These are phyloP conservation scores for Diabrotica balteata DNA, from an alignment of 2,888 invertebrate genomes.

Conservation along the genomic window DNA sequence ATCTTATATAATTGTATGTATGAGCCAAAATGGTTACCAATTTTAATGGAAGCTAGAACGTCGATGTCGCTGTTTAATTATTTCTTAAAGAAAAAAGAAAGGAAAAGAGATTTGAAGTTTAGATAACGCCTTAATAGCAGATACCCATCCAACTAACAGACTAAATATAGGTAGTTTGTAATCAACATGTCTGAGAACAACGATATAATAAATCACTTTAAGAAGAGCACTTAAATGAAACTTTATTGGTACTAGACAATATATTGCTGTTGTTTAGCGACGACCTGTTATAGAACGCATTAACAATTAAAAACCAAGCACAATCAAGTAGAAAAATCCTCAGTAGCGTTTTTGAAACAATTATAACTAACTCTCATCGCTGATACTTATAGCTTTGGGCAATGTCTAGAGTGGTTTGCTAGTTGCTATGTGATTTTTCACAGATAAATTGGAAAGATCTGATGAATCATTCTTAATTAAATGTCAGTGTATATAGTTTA, in stretches of 20 bases:
- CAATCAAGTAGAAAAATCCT: neutral
- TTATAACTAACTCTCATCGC: too few species aligned
- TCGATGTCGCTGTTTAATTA: too few species aligned
- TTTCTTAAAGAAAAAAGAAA: too few species aligned
- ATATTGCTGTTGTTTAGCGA: neutral
- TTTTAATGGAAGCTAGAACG: too few species aligned
- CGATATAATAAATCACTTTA: slow-evolving; percentile 18
- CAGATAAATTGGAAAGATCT: neutral
- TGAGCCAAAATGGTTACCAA: too few species aligned
- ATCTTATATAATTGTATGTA: too few species aligned
- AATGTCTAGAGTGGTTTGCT: slow-evolving; percentile 3
- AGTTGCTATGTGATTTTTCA: neutral
- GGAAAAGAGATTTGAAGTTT: too few species aligned
- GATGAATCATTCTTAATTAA: slow-evolving; percentile 1
- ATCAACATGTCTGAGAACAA: neutral
- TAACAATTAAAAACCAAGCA: slow-evolving; percentile 13
- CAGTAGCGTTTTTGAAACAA: neutral
- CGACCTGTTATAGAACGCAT: slow-evolving; percentile 11
- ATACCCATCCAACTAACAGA: too few species aligned
- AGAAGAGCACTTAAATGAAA: slow-evolving; percentile 16
- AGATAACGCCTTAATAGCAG: too few species aligned
- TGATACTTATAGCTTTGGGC: slow-evolving; percentile 6
- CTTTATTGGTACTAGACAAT: slow-evolving; percentile 18
- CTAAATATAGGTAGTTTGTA: too few species aligned
- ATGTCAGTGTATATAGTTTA: neutral